A percentile compares a stretch with the other conserved stretches of the same genome.
Evolutionary conservation across 2,888 invertebrate species (phyloP).

Genomic region (Eupithecia pulchellata): DNA sequence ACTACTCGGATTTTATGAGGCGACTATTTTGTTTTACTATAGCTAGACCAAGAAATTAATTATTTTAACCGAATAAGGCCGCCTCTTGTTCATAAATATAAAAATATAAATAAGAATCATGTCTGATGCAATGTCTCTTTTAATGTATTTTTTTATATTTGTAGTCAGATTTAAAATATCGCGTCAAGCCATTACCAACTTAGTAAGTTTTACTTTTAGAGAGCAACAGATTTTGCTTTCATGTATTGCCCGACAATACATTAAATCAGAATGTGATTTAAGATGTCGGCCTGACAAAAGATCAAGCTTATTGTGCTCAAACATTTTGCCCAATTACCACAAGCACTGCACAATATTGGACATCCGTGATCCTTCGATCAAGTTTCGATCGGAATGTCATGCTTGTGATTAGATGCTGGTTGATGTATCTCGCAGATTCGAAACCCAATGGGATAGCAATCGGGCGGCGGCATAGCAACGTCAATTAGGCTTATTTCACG

Average conservation of each 20-base stretch:
- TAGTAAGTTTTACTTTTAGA: not conserved
- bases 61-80: too few species aligned
- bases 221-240: not conserved
- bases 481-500: constrained; percentile 10
- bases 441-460: constrained; percentile 5
- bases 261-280: not conserved
- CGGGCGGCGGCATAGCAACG: not conserved
- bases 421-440: not conserved
- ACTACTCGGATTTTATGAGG: not conserved
- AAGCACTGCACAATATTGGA: not conserved
- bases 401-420: not conserved
- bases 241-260: not conserved
- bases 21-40: not conserved
- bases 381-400: not conserved
- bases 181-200: not conserved
- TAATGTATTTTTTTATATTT: too few species aligned
- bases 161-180: not conserved
- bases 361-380: not conserved
- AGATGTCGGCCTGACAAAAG: not conserved
- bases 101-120: too few species aligned
- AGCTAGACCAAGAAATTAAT: not conserved
- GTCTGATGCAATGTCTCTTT: too few species aligned
- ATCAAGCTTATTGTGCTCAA: not conserved
- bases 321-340: not conserved
- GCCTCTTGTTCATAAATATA: too few species aligned